phyloP scores from a whole-genome alignment of 2,113 vertebrate species.

The Delphinus delphis region DNA sequence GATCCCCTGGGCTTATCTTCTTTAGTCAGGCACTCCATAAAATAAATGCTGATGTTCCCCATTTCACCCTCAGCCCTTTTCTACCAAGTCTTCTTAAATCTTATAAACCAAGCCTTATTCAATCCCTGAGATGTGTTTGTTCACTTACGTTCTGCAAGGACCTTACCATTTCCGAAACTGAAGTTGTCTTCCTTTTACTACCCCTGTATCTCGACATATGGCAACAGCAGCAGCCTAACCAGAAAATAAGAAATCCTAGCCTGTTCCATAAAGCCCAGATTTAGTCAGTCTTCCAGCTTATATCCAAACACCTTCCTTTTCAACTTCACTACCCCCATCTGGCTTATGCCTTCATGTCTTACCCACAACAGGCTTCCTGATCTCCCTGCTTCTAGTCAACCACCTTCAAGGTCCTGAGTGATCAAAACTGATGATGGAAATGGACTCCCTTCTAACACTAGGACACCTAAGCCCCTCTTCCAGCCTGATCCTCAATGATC shows the following conservation, averaged over 20 bases:
- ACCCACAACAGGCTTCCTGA: neutral
- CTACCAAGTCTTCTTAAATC: neutral
- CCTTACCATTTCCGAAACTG: neutral
- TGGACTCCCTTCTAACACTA: neutral
- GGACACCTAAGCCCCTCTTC: neutral
- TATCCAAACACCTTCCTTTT: neutral
- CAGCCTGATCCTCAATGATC: neutral
- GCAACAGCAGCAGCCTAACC: neutral
- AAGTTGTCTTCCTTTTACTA: neutral
- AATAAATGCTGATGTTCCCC: neutral
- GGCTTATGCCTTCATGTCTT: neutral
- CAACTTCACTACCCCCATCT: neutral
- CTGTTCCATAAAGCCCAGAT: neutral
- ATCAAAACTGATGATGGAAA: neutral
- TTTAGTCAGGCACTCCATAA: neutral
- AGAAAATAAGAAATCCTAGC: neutral
- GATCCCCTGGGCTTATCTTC: neutral
- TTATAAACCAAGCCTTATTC: neutral
- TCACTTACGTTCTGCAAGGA: neutral
- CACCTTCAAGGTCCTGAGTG: neutral
- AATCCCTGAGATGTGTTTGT: neutral
- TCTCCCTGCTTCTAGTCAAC: neutral
- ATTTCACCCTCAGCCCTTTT: neutral
- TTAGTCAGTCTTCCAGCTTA: neutral
- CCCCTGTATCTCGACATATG: neutral